phyloP scores from a whole-genome alignment of 2,797 vertebrate species.

The Meriones psammophilus region DNA sequence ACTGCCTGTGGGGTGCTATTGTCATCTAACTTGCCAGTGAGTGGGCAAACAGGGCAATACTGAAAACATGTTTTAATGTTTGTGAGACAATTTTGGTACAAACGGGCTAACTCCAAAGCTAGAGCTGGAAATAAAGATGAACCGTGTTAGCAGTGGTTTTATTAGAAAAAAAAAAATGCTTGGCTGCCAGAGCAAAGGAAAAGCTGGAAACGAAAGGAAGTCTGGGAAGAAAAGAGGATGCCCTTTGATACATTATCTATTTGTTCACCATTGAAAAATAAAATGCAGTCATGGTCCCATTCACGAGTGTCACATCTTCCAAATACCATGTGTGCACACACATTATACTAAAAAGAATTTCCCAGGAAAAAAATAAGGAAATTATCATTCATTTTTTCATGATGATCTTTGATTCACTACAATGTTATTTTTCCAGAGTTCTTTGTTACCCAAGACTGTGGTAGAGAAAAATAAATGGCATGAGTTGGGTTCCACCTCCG shows the following conservation, averaged over 20 bases:
- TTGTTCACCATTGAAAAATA: neutral
- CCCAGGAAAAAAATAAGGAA: neutral
- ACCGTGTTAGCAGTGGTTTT: neutral
- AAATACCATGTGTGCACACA: neutral
- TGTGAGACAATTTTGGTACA: neutral
- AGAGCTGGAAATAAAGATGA: neutral
- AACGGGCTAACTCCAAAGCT: neutral
- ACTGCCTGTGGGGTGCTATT: neutral
- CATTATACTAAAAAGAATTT: neutral
- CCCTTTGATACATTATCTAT: neutral
- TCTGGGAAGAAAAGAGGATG: neutral
- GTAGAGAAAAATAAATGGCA: neutral
- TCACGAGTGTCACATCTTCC: neutral
- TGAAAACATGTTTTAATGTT: neutral
- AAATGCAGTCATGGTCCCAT: neutral
- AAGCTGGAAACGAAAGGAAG: neutral
- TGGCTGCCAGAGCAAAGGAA: neutral
- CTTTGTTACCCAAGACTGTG: neutral
- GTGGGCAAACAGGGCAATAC: neutral
- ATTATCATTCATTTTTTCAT: neutral
- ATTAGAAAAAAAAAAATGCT: neutral
- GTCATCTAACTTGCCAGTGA: neutral
- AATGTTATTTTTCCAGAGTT: neutral
- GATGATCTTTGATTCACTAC: neutral
- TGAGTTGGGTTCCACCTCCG: neutral